These are phyloP conservation scores for Zaprionus davidi DNA, from an alignment of 1,140 invertebrate species.

Conservation along the genomic window DNA sequence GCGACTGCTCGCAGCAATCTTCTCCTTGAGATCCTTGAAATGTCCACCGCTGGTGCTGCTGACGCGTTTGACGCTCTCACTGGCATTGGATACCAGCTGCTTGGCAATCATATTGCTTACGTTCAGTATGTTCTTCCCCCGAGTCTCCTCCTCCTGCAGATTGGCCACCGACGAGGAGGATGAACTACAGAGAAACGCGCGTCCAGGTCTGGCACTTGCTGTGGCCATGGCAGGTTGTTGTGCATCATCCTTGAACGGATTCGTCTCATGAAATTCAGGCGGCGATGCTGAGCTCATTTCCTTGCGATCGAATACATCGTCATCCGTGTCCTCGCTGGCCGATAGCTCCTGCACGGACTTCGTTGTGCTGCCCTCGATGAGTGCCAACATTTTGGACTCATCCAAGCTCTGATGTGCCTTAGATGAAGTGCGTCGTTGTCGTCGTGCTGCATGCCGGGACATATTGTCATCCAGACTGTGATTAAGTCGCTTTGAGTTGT, in stretches of 20 bases:
- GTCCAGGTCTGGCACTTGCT: conserved; percentile 22
- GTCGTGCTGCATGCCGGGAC: conserved; percentile 80
- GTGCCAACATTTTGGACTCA: conserved; percentile 85
- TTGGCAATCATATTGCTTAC: conserved; percentile 83
- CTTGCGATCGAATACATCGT: conserved; percentile 73
- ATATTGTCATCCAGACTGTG: conserved; percentile 89
- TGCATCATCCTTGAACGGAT: conserved; percentile 79
- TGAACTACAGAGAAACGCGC: conserved; percentile 55
- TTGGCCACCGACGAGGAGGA: conserved; percentile 58
- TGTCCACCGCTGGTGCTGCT: conserved; percentile 83
- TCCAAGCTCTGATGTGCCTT: conserved; percentile 87
- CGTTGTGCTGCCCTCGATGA: conserved; percentile 64
- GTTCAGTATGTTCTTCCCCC: conserved; percentile 63
- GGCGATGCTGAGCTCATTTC: conserved; percentile 40
- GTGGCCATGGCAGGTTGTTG: conserved; percentile 28
- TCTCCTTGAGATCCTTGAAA: conserved; percentile 86
- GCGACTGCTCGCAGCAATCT: conserved; percentile 84
- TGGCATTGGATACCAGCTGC: conserved; percentile 72
- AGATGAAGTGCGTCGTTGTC: conserved; percentile 54
- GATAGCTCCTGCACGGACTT: conserved; percentile 47
- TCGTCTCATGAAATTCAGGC: conserved; percentile 73
- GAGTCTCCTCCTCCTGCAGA: conserved; percentile 43
- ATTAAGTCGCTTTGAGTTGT: conserved; percentile 86
- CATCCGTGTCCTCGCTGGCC: conserved; percentile 60
- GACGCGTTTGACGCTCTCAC: conserved; percentile 72